Conservation (phyloP, 2,888 invertebrate species). For the Coremacera marginata region DNA sequence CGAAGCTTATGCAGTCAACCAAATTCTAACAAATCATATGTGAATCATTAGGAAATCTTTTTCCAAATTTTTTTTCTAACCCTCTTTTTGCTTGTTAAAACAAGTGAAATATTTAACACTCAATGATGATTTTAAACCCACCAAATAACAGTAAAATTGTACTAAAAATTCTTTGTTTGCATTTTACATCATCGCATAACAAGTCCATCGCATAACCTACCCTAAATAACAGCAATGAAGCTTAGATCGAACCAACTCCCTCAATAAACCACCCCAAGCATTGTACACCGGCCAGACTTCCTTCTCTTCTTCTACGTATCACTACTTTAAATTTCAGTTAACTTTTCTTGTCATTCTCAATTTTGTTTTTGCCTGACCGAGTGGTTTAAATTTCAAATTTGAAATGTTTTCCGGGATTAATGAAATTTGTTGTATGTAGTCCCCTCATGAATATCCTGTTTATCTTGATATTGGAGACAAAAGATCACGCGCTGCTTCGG, state of each 20-base stretch:
- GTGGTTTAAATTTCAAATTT: neutral
- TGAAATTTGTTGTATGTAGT: neutral
- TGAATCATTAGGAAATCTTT: neutral
- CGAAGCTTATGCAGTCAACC: neutral
- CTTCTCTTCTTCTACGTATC: neutral
- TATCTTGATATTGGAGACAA: neutral
- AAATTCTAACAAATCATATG: neutral
- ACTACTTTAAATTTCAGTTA: neutral
- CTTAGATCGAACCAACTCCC: neutral
- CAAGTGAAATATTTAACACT: neutral
- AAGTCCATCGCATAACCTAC: neutral
- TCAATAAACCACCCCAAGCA: neutral
- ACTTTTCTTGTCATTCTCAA: neutral
- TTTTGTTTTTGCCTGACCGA: neutral
- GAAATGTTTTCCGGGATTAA: neutral
- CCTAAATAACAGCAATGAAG: neutral
- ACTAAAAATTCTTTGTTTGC: neutral
- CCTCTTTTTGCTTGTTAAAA: neutral
- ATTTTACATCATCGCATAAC: neutral
- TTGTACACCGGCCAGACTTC: neutral
- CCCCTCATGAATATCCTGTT: neutral
- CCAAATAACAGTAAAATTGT: neutral
- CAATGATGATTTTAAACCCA: neutral
- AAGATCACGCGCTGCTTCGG: neutral
- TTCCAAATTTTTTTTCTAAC: neutral